phyloP scores from a whole-genome alignment of 2,797 vertebrate species.

The Dendrocincla tyrannina region DNA sequence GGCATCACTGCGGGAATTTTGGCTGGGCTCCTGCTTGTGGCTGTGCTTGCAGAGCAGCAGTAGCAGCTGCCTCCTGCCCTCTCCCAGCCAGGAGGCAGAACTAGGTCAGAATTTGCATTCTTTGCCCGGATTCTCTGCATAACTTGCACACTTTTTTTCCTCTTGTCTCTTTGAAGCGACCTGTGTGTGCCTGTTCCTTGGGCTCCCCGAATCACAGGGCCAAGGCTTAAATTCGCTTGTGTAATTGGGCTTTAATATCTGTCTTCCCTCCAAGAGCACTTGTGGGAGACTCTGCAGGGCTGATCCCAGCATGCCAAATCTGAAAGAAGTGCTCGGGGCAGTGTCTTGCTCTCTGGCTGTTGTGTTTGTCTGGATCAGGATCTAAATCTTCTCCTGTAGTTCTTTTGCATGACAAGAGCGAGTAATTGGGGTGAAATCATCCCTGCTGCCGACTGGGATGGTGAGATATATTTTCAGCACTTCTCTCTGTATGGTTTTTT shows the following conservation, averaged over 20 bases:
- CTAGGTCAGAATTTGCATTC: conserved; percentile 63
- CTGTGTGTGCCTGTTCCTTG: background rate
- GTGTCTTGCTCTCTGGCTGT: background rate
- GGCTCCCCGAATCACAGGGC: background rate
- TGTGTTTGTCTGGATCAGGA: background rate
- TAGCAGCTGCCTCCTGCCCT: conserved; percentile 14
- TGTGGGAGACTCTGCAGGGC: background rate
- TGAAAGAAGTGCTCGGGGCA: background rate
- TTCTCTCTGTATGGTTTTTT: background rate
- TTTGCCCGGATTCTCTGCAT: background rate
- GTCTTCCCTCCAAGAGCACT: background rate
- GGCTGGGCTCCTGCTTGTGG: conserved; percentile 5
- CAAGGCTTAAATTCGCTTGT: background rate
- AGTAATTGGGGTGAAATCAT: conserved; percentile 25
- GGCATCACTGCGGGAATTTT: background rate
- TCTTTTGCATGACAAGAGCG: conserved; percentile 35
- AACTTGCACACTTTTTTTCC: background rate
- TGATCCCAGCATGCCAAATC: background rate
- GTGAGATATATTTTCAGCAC: background rate
- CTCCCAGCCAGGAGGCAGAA: conserved; percentile 31
- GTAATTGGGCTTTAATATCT: background rate
- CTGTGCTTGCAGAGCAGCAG: background rate
- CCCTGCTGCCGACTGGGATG: background rate
- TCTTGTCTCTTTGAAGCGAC: background rate
- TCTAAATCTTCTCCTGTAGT: background rate